Base-by-base conservation (phyloP, 2,888 invertebrate genomes). In the Clepsis dumicolana region DNA sequence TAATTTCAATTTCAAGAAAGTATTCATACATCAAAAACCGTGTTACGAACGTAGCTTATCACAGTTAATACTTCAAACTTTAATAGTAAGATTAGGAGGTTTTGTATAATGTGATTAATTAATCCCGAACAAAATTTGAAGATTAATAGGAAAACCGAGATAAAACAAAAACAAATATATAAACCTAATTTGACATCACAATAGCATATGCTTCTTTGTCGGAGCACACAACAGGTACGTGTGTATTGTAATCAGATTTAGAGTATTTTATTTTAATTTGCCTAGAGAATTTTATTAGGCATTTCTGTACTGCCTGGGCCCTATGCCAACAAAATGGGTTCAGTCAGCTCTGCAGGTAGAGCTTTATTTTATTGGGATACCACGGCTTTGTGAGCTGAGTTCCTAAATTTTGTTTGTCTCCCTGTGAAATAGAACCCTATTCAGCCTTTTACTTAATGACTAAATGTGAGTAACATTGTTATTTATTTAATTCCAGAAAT, bases 131-230 rank as follows among this genome's bases (percentile, higher is more conserved):
- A 21, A 57, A 14, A 24, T 35, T 38, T 24, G 7, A 14, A 48
- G 44, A 61, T 61, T 29, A 61, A 8, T 12, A 48, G 27, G 27
- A 48, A 48, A 61, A 7, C 27, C 8, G 18, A 48, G 48, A 61
- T 48, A 61, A 61, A 61, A 41, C 18, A 4, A 52, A 56, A 56
- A 48, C 48, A 57, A 62, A 57, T 67, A 62, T 67, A 67, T 57
- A 67, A 50, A 48, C n/a, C 16, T 18, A 21, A 21, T 50, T 63
- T 14, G 21, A 14, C 8, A 24, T 35, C 27, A 38, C 7, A 35
- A 41, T 18, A 27, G 25, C 56, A 57, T 67, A 67, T 63, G 67
- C 62, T 63, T 67, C 62, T 38, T 41, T 62, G 56, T 63, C 27
- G 62, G 62, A 67, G 62, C 62, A 50, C 50, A 24, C 38, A 27